Percentiles rank a stretch among this genome's conserved stretches.
Conservation (phyloP, 2,797 vertebrate genomes). For the Hipposideros larvatus region DNA sequence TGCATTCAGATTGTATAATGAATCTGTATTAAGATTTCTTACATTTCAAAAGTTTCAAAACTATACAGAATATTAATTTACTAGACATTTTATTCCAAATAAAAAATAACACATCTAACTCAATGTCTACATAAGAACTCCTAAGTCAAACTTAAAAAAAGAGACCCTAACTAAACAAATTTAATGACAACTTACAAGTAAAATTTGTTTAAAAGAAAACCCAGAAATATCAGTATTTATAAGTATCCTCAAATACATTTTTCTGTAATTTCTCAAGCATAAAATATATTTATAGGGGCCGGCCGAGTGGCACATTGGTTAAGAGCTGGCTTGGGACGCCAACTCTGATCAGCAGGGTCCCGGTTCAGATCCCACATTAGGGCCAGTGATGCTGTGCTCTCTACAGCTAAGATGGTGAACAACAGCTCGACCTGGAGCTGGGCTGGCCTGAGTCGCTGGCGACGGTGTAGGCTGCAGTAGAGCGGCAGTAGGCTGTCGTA, state of each 20-base stretch:
- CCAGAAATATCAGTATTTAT: neutral
- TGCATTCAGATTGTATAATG: neutral
- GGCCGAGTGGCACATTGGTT: too few species aligned
- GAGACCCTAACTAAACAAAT: neutral
- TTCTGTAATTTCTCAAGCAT: slow-evolving; percentile 29
- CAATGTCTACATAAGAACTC: neutral
- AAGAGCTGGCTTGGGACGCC: too few species aligned
- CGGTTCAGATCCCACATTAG: too few species aligned
- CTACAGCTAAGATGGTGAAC: too few species aligned
- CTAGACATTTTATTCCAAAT: slow-evolving; percentile 10
- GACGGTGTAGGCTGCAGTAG: too few species aligned
- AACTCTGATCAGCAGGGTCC: too few species aligned
- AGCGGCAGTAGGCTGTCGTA: too few species aligned
- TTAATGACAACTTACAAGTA: slow-evolving; percentile 9
- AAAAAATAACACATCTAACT: neutral
- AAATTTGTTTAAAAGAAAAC: slow-evolving; percentile 2
- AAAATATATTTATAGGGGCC: neutral
- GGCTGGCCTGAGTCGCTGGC: too few species aligned
- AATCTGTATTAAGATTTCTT: neutral
- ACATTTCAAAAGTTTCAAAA: neutral
- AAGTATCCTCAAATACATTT: neutral
- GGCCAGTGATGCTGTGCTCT: too few species aligned
- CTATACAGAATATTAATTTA: neutral
- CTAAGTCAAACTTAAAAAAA: slow-evolving; percentile 27
- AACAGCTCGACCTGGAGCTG: too few species aligned